Evolutionary conservation across 2,888 invertebrate genomes (phyloP).

Genomic region (Andrena chrysosceles): DNA sequence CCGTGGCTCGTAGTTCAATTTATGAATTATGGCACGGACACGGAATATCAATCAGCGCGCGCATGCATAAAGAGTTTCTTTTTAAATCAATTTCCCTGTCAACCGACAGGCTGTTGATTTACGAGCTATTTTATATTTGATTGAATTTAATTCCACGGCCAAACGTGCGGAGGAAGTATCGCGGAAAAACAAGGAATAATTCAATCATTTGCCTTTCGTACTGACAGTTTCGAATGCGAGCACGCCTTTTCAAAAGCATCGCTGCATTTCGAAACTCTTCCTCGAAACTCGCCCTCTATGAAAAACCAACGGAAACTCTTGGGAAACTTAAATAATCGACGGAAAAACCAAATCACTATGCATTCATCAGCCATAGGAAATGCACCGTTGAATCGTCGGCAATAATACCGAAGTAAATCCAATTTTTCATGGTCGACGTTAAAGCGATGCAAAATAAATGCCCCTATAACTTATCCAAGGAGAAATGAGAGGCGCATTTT

Average conservation of each 20-base stretch:
- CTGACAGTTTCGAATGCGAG: slow-evolving; percentile 8
- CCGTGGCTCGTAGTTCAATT: slow-evolving; percentile 1
- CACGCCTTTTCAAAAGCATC: neutral
- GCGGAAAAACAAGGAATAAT: slow-evolving; percentile 35
- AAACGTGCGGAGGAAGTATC: neutral
- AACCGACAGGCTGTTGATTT: slow-evolving; percentile 2
- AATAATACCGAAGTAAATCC: slow-evolving; percentile 18
- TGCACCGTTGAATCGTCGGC: slow-evolving; percentile 32
- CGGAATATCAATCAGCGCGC: neutral
- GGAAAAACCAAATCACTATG: neutral
- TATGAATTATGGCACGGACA: neutral
- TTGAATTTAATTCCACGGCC: slow-evolving; percentile 40
- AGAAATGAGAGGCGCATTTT: slow-evolving; percentile 12
- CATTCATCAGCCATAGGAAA: slow-evolving; percentile 25
- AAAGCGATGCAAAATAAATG: slow-evolving; percentile 36
- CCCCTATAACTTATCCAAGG: slow-evolving; percentile 23
- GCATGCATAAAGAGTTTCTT: neutral
- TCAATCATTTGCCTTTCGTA: slow-evolving; percentile 16
- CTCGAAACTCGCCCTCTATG: no score
- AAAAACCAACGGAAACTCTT: neutral
- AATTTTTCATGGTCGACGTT: slow-evolving; percentile 22
- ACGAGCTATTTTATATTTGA: slow-evolving; percentile 32
- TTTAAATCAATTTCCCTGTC: neutral
- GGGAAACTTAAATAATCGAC: neutral
- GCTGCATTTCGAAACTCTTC: neutral